Conservation (phyloP, 2,888 invertebrate species). For the Lepidocyrtoides sp. region DNA sequence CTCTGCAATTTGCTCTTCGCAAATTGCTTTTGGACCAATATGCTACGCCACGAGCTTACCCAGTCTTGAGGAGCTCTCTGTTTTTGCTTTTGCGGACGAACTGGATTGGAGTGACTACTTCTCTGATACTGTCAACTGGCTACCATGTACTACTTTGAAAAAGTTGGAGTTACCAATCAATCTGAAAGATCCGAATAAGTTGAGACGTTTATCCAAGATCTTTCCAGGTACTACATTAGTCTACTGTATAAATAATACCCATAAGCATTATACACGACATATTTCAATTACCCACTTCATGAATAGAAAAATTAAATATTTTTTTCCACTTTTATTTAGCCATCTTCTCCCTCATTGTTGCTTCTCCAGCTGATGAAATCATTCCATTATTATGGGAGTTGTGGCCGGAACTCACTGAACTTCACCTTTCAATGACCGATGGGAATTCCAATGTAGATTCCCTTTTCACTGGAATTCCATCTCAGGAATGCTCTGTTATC, state of each 20-base stretch:
- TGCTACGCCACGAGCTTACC: constrained; percentile 76
- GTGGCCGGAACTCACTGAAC: constrained; percentile 74
- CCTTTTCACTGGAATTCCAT: constrained; percentile 76
- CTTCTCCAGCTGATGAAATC: constrained; percentile 72
- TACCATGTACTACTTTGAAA: constrained; percentile 71
- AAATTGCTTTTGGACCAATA: constrained; percentile 78
- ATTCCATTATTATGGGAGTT: constrained; percentile 72
- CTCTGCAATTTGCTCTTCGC: constrained; percentile 78
- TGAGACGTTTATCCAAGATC: constrained; percentile 64
- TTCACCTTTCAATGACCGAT: constrained; percentile 75
- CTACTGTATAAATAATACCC: too few species aligned
- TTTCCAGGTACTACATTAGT: constrained; percentile 73
- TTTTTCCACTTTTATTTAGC: too few species aligned
- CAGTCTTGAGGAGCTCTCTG: constrained; percentile 70
- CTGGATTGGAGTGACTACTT: constrained; percentile 80
- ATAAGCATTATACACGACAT: too few species aligned
- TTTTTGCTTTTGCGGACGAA: constrained; percentile 80
- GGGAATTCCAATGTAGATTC: constrained; percentile 75
- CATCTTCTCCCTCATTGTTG: constrained; percentile 60
- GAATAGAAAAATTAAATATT: too few species aligned
- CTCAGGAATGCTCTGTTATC: constrained; percentile 59
- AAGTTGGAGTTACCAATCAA: constrained; percentile 74
- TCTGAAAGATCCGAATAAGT: constrained; percentile 57
- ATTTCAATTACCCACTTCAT: too few species aligned
- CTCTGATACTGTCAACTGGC: constrained; percentile 73